phyloP scores from a whole-genome alignment of 1,140 invertebrate species.

The Marisa cornuarietis region DNA sequence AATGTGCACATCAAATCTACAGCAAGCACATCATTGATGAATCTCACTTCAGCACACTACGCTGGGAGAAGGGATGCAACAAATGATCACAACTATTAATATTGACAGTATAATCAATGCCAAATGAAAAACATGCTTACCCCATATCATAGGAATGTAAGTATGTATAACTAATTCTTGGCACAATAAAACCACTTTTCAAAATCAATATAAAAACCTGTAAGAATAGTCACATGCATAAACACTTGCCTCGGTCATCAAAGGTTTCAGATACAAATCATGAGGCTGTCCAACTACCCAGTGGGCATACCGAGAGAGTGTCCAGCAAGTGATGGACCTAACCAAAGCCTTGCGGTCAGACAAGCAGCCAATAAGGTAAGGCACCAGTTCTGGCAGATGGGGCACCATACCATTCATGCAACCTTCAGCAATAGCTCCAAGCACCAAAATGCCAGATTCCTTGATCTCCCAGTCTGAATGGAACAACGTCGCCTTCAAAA shows the following conservation, averaged over 20 bases:
- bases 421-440: conserved; percentile 99
- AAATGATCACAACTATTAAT: no score
- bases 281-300: conserved; percentile 97
- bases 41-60: neutral
- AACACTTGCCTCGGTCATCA: conserved; percentile 87
- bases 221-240: neutral
- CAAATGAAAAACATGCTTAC: no score
- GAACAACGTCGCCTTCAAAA: conserved; percentile 95
- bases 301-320: conserved; percentile 94
- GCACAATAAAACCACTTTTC: conserved; percentile 1
- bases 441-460: conserved; percentile 92
- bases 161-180: neutral
- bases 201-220: neutral
- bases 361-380: conserved; percentile 92
- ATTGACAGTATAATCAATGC: no score
- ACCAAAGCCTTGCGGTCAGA: conserved; percentile 96
- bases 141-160: no score
- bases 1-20: no score
- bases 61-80: no score
- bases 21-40: no score
- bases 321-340: conserved; percentile 99
- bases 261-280: conserved; percentile 89
- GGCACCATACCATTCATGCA: conserved; percentile 98
- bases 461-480: conserved; percentile 97
- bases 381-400: conserved; percentile 94